phyloP scores from a whole-genome alignment of 2,113 vertebrate genomes.

The Ahaetulla prasina region DNA sequence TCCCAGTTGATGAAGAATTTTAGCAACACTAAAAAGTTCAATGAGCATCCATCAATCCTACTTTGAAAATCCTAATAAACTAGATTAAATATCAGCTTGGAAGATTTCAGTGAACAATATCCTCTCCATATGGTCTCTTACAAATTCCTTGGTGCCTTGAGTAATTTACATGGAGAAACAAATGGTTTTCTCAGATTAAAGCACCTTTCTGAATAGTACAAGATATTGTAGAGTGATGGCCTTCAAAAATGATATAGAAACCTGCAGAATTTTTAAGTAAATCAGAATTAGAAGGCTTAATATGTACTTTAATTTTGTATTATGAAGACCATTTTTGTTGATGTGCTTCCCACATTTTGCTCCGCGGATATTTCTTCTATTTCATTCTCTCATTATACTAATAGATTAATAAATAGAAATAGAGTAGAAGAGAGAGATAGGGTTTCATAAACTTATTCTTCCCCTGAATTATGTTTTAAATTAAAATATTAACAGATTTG shows the following conservation, averaged over 20 bases:
- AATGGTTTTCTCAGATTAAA: not conserved
- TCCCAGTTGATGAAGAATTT: not conserved
- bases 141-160: not conserved
- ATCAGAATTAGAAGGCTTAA: not conserved
- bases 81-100: not conserved
- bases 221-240: not conserved
- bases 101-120: not conserved
- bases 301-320: not conserved
- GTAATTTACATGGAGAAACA: not conserved
- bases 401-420: not conserved
- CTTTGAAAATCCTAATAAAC: not conserved
- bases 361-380: not conserved
- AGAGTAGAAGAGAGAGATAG: not conserved
- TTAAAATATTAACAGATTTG: conserved; percentile 12
- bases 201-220: conserved; percentile 4
- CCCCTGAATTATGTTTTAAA: conserved; percentile 7
- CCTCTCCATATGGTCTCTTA: not conserved
- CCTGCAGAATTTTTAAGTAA: not conserved
- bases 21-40: not conserved
- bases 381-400: conserved; percentile 5
- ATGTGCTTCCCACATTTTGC: not conserved
- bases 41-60: not conserved
- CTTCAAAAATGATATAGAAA: conserved; percentile 12
- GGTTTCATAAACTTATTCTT: not conserved
- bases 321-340: not conserved